A percentile compares a stretch with the other conserved stretches of the same genome.
Evolutionary conservation across 64 coral and sea anemone genomes (phyloP).

Genomic region (Montipora cactus): DNA sequence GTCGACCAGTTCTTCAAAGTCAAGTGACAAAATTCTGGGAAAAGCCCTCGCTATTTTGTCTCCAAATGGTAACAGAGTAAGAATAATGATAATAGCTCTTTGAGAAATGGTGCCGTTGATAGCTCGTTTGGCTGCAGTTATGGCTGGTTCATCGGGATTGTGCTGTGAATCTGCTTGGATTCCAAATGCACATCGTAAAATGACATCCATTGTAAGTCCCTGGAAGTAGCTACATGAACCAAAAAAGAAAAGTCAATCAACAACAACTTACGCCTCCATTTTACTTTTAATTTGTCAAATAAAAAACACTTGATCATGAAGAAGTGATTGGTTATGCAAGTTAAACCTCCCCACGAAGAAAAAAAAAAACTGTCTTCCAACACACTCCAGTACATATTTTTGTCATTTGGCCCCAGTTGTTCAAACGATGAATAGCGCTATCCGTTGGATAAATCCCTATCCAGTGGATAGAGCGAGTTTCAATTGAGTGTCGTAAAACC

Average conservation of each 20-base stretch:
- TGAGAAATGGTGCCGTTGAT: slow-evolving; percentile 24
- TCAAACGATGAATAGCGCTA: too few species aligned
- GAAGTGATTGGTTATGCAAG: too few species aligned
- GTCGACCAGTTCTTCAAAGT: not conserved
- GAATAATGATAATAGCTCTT: not conserved
- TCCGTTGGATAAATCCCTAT: too few species aligned
- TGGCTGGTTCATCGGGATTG: slow-evolving; percentile 43
- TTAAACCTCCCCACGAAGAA: too few species aligned
- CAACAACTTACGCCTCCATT: too few species aligned
- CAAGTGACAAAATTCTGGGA: not conserved
- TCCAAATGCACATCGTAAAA: slow-evolving; percentile 53
- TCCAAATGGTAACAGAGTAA: slow-evolving; percentile 31
- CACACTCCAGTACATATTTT: too few species aligned
- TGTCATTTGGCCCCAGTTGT: too few species aligned
- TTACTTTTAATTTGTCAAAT: too few species aligned
- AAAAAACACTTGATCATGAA: too few species aligned
- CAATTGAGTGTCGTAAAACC: too few species aligned
- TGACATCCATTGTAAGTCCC: slow-evolving; percentile 48
- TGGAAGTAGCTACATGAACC: not conserved
- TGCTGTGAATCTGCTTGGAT: slow-evolving; percentile 43
- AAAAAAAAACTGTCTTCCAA: too few species aligned
- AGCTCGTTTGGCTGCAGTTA: slow-evolving; percentile 8
- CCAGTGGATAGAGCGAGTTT: too few species aligned
- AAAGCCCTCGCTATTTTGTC: not conserved
- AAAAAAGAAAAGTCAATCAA: not conserved